Base-by-base conservation (phyloP, 2,797 vertebrate genomes). In the Silurus aristotelis region DNA sequence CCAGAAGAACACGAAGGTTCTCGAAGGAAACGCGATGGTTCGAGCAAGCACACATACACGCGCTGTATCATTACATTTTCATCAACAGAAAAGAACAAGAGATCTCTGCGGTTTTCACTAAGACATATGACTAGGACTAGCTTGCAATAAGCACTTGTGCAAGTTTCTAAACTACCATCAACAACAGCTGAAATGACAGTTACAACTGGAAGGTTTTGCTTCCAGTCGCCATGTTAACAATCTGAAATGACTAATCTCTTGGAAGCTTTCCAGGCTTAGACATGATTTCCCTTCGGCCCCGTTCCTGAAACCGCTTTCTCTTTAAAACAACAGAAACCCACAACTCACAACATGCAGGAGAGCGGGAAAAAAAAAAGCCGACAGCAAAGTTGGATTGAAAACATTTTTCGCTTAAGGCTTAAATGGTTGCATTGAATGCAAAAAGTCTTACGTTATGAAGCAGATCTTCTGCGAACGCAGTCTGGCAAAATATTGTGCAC, bases 221-320 rank as follows among this genome's bases (percentile, higher is more conserved):
- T 38, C 31, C 48, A 78, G 73, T 78, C 15, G 31, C 73, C 63
- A 78, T 78, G 48, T 67, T 58, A 22, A 52, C 76, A 12, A 70
- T 61, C 31, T 84, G 76, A 80, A 79, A 84, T 72, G 76, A 80
- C 56, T 48, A 85, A 80, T 76, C 56, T n/a, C 55, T 31, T 56
- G 55, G 66, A 22, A 79, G 76, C 19, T 8, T 79, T 48, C 70
- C 72, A 67, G 61, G 19, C 25, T 38, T 38, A 61, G 71, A 27
- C 15, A 75, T 20, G 61, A 76, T 64, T 77, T 31, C 61, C 52
- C 52, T 77, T 67, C 5, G 27, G 9, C 8, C 14, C 2, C 5
- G 6, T 46, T 84, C 55, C 68, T 64, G 48, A 80, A 61, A n/a
- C 13, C 46, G 25, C 78, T 81, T 67, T 61, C 46, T 72, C 25